Evolutionary conservation across 1,140 invertebrate genomes (phyloP).

Genomic region (Bombus waltoni): DNA sequence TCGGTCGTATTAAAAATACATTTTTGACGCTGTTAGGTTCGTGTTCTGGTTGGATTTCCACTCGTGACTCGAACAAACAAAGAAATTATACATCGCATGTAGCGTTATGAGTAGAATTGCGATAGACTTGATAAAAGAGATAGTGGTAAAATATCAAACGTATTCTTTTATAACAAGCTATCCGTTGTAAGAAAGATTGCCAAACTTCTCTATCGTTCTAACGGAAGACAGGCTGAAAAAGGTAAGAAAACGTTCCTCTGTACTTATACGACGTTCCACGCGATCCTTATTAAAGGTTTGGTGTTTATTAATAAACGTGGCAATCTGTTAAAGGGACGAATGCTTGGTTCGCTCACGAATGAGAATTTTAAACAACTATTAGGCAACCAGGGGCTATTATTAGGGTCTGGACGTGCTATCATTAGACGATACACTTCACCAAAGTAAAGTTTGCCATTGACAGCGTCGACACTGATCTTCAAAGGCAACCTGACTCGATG

Average conservation of each 20-base stretch:
- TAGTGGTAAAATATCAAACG: no score
- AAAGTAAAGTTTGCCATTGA: conserved; percentile 52
- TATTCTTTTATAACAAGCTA: background rate
- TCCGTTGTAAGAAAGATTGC: background rate
- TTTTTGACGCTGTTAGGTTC: no score
- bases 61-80: no score
- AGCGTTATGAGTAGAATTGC: no score
- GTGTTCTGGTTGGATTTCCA: no score
- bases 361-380: conserved; percentile 32
- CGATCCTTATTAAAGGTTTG: background rate
- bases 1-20: no score
- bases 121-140: no score
- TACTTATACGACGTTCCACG: no score
- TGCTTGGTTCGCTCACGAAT: no score
- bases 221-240: no score
- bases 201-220: background rate
- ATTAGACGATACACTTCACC: conserved; percentile 34
- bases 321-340: background rate
- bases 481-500: conserved; percentile 35
- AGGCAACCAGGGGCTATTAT: conserved; percentile 14
- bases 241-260: no score
- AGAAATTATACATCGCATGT: no score
- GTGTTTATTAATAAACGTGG: background rate
- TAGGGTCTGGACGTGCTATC: conserved; percentile 11
- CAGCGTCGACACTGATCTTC: conserved; percentile 49